Evolutionary conservation across 2,797 vertebrate genomes (phyloP).

Genomic region (Pipistrellus pipistrellus): DNA sequence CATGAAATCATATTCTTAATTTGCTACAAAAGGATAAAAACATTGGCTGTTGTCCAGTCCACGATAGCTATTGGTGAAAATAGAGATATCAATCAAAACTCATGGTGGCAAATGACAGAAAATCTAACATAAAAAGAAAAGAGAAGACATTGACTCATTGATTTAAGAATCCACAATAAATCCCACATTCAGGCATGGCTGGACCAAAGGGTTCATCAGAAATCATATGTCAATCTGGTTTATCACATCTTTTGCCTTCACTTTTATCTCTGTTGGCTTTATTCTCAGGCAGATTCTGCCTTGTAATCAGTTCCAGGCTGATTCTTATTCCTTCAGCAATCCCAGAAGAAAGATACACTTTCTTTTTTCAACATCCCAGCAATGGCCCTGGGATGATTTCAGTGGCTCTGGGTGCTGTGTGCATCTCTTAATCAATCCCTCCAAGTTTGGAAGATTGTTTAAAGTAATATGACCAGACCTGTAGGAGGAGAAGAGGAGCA

Average conservation of each 20-base stretch:
- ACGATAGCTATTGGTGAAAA: not conserved
- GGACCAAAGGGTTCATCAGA: not conserved
- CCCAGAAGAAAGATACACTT: not conserved
- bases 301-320: not conserved
- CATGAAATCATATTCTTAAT: not conserved
- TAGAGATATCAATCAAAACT: not conserved
- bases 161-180: not conserved
- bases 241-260: not conserved
- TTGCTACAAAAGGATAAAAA: not conserved
- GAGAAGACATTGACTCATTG: not conserved
- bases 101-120: not conserved
- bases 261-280: not conserved
- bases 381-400: not conserved
- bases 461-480: not conserved
- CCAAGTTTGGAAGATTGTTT: rapidly evolving
- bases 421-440: no score
- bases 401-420: not conserved
- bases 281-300: not conserved
- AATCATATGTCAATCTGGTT: not conserved
- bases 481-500: no score
- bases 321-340: not conserved
- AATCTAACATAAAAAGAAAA: not conserved
- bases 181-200: not conserved
- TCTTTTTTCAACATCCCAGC: not conserved
- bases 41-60: not conserved